Evolutionary conservation across 2,888 invertebrate genomes (phyloP).

Genomic region (Trichogramma dendrolimi): DNA sequence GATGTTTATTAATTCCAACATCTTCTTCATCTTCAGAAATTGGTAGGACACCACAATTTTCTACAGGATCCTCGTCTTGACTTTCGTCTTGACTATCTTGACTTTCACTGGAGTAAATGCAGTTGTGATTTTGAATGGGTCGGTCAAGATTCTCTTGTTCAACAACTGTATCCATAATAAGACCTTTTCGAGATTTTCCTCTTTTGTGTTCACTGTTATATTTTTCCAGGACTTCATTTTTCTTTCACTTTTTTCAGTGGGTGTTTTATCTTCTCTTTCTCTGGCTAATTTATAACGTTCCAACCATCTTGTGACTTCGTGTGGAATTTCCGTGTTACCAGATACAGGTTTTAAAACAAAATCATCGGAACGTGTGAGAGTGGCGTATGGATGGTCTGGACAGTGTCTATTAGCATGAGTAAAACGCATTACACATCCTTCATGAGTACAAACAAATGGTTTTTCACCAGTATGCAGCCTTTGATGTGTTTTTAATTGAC

Average conservation of each 20-base stretch:
- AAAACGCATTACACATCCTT: constrained; percentile 65
- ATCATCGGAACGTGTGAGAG: constrained; percentile 55
- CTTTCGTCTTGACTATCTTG: constrained; percentile 51
- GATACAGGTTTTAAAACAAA: constrained; percentile 54
- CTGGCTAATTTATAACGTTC: constrained; percentile 53
- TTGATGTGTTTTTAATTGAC: constrained; percentile 74
- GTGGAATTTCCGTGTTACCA: constrained; percentile 53
- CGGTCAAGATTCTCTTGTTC: constrained; percentile 50
- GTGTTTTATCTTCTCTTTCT: constrained; percentile 49
- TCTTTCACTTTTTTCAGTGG: constrained; percentile 50
- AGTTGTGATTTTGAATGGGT: constrained; percentile 39
- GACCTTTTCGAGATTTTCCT: constrained; percentile 52
- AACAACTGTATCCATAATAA: constrained; percentile 50
- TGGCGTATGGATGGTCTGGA: constrained; percentile 65
- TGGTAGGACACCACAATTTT: constrained; percentile 38
- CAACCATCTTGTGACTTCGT: constrained; percentile 56
- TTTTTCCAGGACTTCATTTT: constrained; percentile 53
- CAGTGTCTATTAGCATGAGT: constrained; percentile 76
- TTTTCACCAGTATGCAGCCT: constrained; percentile 73
- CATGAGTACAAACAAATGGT: constrained; percentile 65
- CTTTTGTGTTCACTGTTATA: constrained; percentile 52
- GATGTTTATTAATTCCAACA: constrained; percentile 34
- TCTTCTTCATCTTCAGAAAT: constrained; percentile 47
- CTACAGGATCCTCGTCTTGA: constrained; percentile 47
- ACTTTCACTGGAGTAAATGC: constrained; percentile 45